These are phyloP conservation scores for Melanocharis versteri DNA, from an alignment of 2,113 vertebrate genomes.

Conservation along the genomic window DNA sequence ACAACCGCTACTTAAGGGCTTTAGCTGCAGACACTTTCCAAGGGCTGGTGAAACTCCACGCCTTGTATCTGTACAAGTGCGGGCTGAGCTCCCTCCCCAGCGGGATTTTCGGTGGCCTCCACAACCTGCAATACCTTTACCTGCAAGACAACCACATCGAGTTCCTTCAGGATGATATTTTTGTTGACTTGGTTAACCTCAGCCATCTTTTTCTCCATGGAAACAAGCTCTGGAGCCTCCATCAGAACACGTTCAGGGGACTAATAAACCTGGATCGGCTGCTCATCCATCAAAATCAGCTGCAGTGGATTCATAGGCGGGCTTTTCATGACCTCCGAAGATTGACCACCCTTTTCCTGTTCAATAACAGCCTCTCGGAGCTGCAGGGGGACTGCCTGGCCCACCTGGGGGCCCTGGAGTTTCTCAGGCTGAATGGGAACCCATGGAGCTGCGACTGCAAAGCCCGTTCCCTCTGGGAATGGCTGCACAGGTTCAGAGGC, in stretches of 20 bases:
- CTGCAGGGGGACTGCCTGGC: constrained; percentile 85
- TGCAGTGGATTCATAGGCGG: constrained; percentile 89
- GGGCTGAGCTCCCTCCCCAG: constrained; percentile 86
- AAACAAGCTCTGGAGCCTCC: constrained; percentile 91
- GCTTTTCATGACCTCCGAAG: constrained; percentile 92
- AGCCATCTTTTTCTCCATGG: constrained; percentile 97
- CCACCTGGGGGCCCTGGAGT: constrained; percentile 87
- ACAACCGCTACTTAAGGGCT: constrained; percentile 88
- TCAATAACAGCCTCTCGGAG: constrained; percentile 93
- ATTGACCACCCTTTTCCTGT: constrained; percentile 93
- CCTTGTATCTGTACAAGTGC: constrained; percentile 93
- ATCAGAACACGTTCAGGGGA: constrained; percentile 92
- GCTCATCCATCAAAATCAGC: constrained; percentile 93
- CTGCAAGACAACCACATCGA: constrained; percentile 95
- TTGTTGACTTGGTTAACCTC: constrained; percentile 94
- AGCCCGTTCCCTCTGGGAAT: constrained; percentile 90
- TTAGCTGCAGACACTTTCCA: constrained; percentile 91
- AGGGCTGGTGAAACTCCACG: constrained; percentile 87
- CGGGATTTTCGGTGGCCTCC: constrained; percentile 86
- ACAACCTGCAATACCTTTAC: constrained; percentile 96
- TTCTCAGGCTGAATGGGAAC: constrained; percentile 93
- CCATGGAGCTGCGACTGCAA: constrained; percentile 94
- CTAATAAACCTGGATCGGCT: constrained; percentile 92
- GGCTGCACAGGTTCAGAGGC: constrained; percentile 89
- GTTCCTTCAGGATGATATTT: constrained; percentile 94